Base-by-base conservation (phyloP, 2,113 vertebrate species). In the Aptenodytes patagonicus region DNA sequence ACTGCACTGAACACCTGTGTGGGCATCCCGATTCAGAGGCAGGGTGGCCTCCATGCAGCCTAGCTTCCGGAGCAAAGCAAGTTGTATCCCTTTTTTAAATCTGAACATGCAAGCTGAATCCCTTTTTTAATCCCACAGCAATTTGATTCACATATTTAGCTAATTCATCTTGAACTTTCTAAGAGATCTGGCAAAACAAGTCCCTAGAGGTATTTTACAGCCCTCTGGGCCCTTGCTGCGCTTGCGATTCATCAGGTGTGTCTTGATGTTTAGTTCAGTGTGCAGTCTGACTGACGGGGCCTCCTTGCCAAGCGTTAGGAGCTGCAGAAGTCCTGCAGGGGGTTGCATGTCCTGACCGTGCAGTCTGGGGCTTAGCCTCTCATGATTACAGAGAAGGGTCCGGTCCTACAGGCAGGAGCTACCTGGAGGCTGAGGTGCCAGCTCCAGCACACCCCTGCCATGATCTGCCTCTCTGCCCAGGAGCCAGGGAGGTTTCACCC, bases 261-360 rank as follows among this genome's bases (percentile, higher is more conserved):
- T 71, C 72, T 89, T 52, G 44, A 36, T 69, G 65, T 52, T 94
- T 64, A 87, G 69, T 77, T 95, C 77, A 49, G 21, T 11, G 26
- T 40, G 47, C 44, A 75, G 32, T 40, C n/a, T 82, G 61, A 82
- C 81, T 91, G 83, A 32, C 0, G 2, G 44, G 29, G 8, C n/a
- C 47, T 66, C 55, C 61, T 71, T 93, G 81, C 69, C 55, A 60
- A 68, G 31, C 0, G 0, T 60, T 58, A 29, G 51, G 49, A 84
- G 42, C 22, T 90, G 62, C 62, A 49, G 10, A 68, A 58, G 38
- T 79, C 62, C 71, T 57, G n/a, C 21, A 38, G 54, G 49, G 42
- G 6, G 46, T 93, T 1, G 0, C 13, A 0, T n/a, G 38, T 73
- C 62, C 55, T 6, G 5, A 29, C 3, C 0, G 0, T 47, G 31